Base-by-base conservation (phyloP, 2,888 invertebrate genomes). In the Drosophila mayaguana region DNA sequence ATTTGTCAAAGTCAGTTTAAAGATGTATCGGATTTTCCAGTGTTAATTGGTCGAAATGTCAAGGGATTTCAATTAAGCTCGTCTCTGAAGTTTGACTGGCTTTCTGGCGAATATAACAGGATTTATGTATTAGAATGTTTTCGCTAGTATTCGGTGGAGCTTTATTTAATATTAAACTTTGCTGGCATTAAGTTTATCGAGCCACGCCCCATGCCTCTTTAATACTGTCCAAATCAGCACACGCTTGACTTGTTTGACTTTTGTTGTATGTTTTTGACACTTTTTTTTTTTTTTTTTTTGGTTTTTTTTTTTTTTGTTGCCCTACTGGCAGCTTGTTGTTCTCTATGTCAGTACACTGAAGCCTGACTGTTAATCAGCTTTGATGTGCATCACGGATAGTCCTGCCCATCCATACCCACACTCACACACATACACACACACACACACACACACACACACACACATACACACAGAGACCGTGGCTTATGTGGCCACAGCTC, bases 201-300 rank as follows among this genome's bases (percentile, higher is more conserved):
- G 32, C 71, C 70, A 63, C 68, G 57, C 48, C 48, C 34, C 50
- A 57, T 69, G 57, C 72, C 28, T 8, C 25, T 12, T 7, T 20
- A 73, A 78, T 75, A 73, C 74, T 78, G 74, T 59, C 57, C 68
- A 75, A 78, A 86, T 82, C 79, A 72, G 65, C 69, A 78, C 82
- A 71, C 71, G 82, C 84, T 84, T 82, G 86, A 86, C 87, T 84
- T 86, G 77, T 70, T 74, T 72, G 66, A 78, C 78, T 76, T 88
- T 73, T 69, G 78, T 74, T 78, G 48, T 72, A 56, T 82, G 85
- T 71, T 79, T 63, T 73, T 88, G 85, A 81, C 88, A 88, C 81
- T 79, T 81, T 81, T 69, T 67, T 53, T 38, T 8, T 28, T 7
- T 1, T 28, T 28, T 28, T 28, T 28, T 6, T 28, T 28, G n/a